Evolutionary conservation across 2,888 invertebrate species (phyloP).

Genomic region (Tetramorium bicarinatum): DNA sequence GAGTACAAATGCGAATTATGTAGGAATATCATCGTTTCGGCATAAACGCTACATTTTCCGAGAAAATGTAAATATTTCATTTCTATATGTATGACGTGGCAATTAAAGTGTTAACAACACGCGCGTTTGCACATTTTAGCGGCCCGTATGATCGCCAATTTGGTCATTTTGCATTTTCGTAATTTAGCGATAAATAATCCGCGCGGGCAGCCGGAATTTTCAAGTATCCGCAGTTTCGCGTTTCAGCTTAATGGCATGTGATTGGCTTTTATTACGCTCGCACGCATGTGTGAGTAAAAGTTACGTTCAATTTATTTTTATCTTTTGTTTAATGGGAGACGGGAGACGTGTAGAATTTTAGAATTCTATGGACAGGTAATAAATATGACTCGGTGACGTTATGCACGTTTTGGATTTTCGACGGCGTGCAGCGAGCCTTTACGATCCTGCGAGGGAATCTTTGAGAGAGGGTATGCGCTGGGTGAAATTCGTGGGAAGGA

Average conservation of each 20-base stretch:
- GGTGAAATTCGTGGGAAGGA: slow-evolving; percentile 21
- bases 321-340: neutral
- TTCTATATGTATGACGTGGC: slow-evolving; percentile 5
- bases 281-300: neutral
- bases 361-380: neutral
- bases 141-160: slow-evolving; percentile 22
- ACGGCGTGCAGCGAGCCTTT: neutral
- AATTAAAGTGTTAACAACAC: slow-evolving; percentile 33
- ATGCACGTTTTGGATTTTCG: neutral
- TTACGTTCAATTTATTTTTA: slow-evolving; percentile 18
- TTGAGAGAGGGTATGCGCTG: neutral
- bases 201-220: slow-evolving; percentile 16
- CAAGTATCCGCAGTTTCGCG: slow-evolving; percentile 10
- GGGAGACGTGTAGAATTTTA: neutral
- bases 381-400: neutral
- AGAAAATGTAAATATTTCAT: slow-evolving; percentile 10
- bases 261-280: slow-evolving; percentile 20
- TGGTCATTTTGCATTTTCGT: slow-evolving; percentile 25
- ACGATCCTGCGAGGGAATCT: neutral
- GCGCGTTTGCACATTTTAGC: slow-evolving; percentile 14
- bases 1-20: slow-evolving; percentile 18
- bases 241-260: slow-evolving; percentile 25
- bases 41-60: slow-evolving; percentile 5
- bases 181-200: slow-evolving; percentile 48
- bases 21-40: slow-evolving; percentile 15